phyloP scores from a whole-genome alignment of 2,113 vertebrate genomes.

The Meles meles region DNA sequence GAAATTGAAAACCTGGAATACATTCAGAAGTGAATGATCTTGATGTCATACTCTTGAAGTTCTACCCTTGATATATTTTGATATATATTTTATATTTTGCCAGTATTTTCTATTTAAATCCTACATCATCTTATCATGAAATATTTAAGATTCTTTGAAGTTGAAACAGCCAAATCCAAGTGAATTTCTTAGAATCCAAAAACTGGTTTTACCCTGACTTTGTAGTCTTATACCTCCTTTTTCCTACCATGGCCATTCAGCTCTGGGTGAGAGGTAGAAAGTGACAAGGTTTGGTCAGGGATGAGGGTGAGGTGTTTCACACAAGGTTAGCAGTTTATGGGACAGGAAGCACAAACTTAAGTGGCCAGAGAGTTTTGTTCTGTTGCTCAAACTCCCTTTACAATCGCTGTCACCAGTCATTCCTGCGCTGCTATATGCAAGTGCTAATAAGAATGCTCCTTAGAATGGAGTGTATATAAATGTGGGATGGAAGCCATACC shows the following conservation, averaged over 20 bases:
- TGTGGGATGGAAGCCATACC: not conserved
- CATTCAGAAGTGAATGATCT: not conserved
- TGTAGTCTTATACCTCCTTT: not conserved
- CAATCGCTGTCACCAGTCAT: not conserved
- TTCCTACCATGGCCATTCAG: not conserved
- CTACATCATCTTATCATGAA: not conserved
- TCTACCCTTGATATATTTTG: not conserved
- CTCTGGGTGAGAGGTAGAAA: not conserved
- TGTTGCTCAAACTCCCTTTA: not conserved
- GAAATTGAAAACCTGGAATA: constrained; percentile 19
- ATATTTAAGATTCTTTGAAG: constrained; percentile 17
- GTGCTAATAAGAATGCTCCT: not conserved
- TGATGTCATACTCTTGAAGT: not conserved
- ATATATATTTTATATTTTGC: too few species aligned
- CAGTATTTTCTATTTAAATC: not conserved
- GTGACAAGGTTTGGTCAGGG: not conserved
- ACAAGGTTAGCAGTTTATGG: not conserved
- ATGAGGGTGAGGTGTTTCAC: not conserved
- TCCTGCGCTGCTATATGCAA: not conserved
- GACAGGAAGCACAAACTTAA: not conserved
- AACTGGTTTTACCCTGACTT: not conserved
- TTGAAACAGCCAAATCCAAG: not conserved
- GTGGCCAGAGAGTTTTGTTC: not conserved
- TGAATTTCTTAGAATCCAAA: not conserved
- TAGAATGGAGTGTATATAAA: not conserved